Base-by-base conservation (phyloP, 2,888 invertebrate species). In the Mongoloraphidia duomilia region DNA sequence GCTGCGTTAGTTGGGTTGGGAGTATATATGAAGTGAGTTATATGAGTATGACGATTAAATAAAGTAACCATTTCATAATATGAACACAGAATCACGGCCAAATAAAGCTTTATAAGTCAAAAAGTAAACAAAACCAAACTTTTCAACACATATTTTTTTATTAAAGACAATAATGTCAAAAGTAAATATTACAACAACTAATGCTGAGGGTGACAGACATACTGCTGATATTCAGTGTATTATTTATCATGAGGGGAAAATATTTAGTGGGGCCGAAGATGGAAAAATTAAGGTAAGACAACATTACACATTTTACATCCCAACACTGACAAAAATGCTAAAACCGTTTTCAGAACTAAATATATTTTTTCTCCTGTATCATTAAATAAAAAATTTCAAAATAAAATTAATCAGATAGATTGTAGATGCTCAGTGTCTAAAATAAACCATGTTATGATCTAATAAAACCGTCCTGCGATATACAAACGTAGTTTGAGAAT, bases 211-310 rank as follows among this genome's bases (percentile, higher is more conserved):
- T 44, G 67, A 70, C 17, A 67, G 69, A 55, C 72, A 72, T 54
- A 60, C 63, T 14, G 63, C 60, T 40, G 73, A 74, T 55, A 63
- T 73, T 2, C 67, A 65, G 37, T 56, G 63, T 26, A 52, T 74
- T 8, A 54, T 69, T 8, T 68, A 60, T 55, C 61, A 67, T 49
- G 63, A 67, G 36, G 66, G 66, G n/a, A 67, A 67, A 53, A 54
- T 74, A 9, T 71, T 69, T 54, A 72, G 69, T 54, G 71, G 69
- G 34, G 67, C 63, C 9, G 73, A 73, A 53, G 73, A 73, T 58
- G 73, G 73, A 33, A 71, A 67, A 60, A 65, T 74, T 12, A 74
- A 72, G 65, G 73, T 73, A 62, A 52, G 49, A 34, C 5, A 26
- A n/a, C 9, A 38, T 38, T n/a, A 38, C 38, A 12, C n/a, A 6